Evolutionary conservation across 2,113 vertebrate genomes (phyloP).

Genomic region (Ptilorrhoa leucosticta): DNA sequence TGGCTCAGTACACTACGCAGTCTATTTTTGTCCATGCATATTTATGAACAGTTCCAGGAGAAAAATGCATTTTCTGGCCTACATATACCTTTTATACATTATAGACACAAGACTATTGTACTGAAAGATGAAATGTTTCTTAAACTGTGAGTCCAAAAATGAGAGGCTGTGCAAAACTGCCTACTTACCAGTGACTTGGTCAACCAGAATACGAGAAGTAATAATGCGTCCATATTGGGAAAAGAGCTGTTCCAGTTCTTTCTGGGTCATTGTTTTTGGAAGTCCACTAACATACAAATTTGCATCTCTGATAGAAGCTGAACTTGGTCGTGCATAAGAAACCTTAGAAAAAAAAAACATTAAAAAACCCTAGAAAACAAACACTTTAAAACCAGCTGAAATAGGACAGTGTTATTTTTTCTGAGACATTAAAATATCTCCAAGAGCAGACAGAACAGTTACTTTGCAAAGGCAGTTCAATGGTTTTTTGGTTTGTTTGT

Average conservation of each 20-base stretch:
- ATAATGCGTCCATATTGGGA: slow-evolving; percentile 98
- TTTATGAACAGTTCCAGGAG: slow-evolving; percentile 78
- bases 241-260: slow-evolving; percentile 96
- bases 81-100: slow-evolving; percentile 71
- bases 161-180: not conserved
- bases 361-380: not conserved
- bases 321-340: slow-evolving; percentile 96
- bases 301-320: slow-evolving; percentile 97
- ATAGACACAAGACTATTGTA: slow-evolving; percentile 3
- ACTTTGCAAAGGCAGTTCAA: not conserved
- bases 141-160: not conserved
- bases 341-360: slow-evolving; percentile 58
- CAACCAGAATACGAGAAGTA: slow-evolving; percentile 96
- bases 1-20: slow-evolving; percentile 59
- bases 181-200: slow-evolving; percentile 96
- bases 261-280: slow-evolving; percentile 97
- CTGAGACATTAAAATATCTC: not conserved
- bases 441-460: not conserved
- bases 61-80: slow-evolving; percentile 77
- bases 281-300: slow-evolving; percentile 97
- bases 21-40: slow-evolving; percentile 80
- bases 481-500: accelerated
- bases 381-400: not conserved
- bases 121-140: slow-evolving; percentile 29
- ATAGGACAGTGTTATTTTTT: not conserved